These are phyloP conservation scores for Thaleichthys pacificus DNA, from an alignment of 2,797 vertebrate species.

Conservation along the genomic window DNA sequence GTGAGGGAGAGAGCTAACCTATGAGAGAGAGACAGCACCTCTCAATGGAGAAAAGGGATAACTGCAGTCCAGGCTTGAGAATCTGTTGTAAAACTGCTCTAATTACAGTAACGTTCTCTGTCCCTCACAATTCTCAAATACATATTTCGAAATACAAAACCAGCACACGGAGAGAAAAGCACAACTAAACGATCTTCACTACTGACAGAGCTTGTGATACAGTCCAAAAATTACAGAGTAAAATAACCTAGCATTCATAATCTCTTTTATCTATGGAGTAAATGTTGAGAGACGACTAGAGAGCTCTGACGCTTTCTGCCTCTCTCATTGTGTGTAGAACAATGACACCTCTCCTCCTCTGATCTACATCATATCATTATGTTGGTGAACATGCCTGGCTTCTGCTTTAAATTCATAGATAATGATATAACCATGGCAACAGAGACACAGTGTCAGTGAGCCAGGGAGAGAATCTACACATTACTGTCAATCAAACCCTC, in stretches of 20 bases:
- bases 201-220: neutral
- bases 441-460: conserved; percentile 50
- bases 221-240: neutral
- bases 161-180: neutral
- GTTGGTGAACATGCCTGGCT: conserved; percentile 56
- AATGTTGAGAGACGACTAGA: conserved; percentile 14
- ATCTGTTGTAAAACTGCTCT: too few species aligned
- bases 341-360: conserved; percentile 36
- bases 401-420: conserved; percentile 58
- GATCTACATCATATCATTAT: conserved; percentile 48
- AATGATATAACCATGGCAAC: conserved; percentile 73
- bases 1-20: neutral
- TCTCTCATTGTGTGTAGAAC: conserved; percentile 28
- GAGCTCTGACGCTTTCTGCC: conserved; percentile 13
- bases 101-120: too few species aligned
- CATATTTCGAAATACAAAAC: neutral
- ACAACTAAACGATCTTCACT: neutral
- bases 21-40: conserved; percentile 26
- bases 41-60: conserved; percentile 25
- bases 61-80: too few species aligned
- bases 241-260: neutral
- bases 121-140: too few species aligned
- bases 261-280: conserved; percentile 22
- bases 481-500: conserved; percentile 52
- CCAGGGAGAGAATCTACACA: conserved; percentile 51